Percentiles rank a stretch among this genome's conserved stretches.
Conservation (phyloP, 2,113 vertebrate genomes). For the Opisthocomus hoazin region DNA sequence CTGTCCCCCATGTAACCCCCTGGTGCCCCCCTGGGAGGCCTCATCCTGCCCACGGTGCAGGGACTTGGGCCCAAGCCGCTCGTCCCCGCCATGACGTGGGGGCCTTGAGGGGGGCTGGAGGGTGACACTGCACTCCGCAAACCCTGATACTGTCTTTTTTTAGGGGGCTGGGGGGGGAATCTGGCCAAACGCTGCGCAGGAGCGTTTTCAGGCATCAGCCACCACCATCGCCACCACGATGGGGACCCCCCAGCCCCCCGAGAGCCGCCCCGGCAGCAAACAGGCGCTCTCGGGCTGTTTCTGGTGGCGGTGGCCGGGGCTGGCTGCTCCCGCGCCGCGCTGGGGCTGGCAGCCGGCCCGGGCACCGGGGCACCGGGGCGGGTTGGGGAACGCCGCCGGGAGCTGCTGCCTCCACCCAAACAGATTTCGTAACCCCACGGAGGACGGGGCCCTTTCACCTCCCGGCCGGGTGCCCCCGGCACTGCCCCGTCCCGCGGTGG, state of each 20-base stretch:
- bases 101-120: not conserved
- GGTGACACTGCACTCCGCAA: not conserved
- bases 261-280: not conserved
- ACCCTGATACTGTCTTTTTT: not conserved
- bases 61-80: not conserved
- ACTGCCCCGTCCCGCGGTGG: accelerated
- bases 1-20: not conserved
- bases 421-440: conserved; percentile 10
- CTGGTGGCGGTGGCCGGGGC: not conserved
- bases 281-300: not conserved
- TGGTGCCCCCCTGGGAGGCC: not conserved
- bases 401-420: conserved; percentile 12
- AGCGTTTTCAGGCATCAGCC: not conserved
- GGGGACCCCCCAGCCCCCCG: not conserved
- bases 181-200: not conserved
- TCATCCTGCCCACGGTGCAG: not conserved
- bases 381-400: not conserved
- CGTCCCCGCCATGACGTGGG: no score
- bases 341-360: not conserved
- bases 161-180: not conserved
- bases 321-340: not conserved
- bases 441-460: not conserved
- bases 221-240: accelerated
- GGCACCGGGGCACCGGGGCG: not conserved
- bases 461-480: accelerated